Evolutionary conservation across 2,113 vertebrate species (phyloP).

Genomic region (Cnemophilus loriae): DNA sequence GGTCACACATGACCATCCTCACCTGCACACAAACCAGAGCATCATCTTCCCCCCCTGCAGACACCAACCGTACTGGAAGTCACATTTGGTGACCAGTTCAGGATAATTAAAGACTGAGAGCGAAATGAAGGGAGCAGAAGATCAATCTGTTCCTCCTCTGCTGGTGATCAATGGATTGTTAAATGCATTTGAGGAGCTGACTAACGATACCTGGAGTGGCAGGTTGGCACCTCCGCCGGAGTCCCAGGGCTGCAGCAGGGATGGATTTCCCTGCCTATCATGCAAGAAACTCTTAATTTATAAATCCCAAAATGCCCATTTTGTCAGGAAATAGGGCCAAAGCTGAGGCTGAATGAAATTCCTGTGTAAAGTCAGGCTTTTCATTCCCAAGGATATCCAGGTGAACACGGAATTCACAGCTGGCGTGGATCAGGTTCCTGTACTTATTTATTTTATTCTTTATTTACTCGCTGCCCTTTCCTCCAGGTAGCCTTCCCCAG

Average conservation of each 20-base stretch:
- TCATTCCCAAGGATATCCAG: background rate
- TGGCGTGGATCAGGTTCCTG: background rate
- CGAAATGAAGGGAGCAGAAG: background rate
- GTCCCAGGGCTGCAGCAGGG: background rate
- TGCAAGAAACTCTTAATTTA: background rate
- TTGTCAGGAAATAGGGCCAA: background rate
- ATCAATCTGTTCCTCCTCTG: background rate
- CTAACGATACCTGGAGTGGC: background rate
- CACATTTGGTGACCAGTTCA: background rate
- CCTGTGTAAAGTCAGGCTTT: background rate
- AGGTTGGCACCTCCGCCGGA: background rate
- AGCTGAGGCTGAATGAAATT: background rate
- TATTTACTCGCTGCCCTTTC: accelerated
- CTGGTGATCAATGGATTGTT: background rate
- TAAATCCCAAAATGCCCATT: background rate
- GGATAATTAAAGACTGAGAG: slow-evolving; percentile 12
- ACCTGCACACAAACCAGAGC: background rate
- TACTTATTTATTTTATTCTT: background rate
- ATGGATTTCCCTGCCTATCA: background rate
- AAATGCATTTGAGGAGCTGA: background rate
- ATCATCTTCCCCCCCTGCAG: background rate
- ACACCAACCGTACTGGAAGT: background rate
- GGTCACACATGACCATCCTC: background rate
- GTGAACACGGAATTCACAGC: background rate
- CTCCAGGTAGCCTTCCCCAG: background rate